Evolutionary conservation across 2,797 vertebrate species (phyloP).

Genomic region (Tangara arthus): DNA sequence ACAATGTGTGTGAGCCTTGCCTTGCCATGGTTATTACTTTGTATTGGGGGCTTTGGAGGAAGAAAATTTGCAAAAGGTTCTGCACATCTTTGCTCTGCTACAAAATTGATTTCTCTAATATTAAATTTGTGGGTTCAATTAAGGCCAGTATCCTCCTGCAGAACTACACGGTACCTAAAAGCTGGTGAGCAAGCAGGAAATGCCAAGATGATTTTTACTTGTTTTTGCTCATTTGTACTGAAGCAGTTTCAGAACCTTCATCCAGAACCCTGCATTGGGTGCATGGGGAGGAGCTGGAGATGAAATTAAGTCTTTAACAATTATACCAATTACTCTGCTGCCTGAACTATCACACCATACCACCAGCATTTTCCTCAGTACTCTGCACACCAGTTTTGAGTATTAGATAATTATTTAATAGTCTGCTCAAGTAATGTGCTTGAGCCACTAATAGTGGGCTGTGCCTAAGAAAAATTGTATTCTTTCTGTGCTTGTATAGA

Average conservation of each 20-base stretch:
- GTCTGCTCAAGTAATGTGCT: not conserved
- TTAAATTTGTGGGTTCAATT: not conserved
- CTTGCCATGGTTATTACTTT: not conserved
- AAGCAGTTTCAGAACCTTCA: not conserved
- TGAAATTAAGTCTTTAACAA: not conserved
- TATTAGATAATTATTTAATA: not conserved
- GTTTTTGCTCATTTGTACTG: accelerated
- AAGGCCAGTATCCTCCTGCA: not conserved
- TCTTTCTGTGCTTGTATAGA: not conserved
- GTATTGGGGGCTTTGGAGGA: not conserved
- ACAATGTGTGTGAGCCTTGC: not conserved
- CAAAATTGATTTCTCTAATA: not conserved
- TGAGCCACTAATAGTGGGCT: not conserved
- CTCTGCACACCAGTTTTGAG: not conserved
- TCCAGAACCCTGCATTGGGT: not conserved
- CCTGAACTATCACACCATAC: not conserved
- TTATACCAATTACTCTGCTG: not conserved
- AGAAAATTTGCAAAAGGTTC: not conserved
- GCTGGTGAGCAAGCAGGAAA: not conserved
- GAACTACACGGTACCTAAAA: not conserved
- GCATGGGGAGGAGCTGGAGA: not conserved
- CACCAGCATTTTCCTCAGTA: not conserved
- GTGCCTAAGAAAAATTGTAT: not conserved
- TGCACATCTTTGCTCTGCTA: not conserved
- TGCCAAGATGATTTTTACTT: not conserved